Conservation (phyloP, 1,140 invertebrate genomes). For the Schmidtea mediterranea region DNA sequence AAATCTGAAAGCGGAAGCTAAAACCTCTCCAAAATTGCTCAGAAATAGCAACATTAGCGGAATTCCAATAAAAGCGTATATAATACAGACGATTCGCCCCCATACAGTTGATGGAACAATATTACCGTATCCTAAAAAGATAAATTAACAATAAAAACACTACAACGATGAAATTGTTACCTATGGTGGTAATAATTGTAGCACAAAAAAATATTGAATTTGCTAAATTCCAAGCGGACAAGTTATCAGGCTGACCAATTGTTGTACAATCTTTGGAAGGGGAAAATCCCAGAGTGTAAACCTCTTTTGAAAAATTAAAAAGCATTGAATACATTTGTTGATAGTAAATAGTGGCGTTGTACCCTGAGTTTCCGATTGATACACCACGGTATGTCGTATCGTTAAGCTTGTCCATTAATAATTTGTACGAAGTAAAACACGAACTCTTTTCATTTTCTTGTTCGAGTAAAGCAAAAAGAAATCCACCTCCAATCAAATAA, state of each 20-base stretch:
- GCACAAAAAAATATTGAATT: slow-evolving; percentile 2
- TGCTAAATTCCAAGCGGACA: not conserved
- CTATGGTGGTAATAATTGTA: not conserved
- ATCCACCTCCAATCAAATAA: slow-evolving; percentile 1
- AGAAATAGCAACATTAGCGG: slow-evolving; percentile 63
- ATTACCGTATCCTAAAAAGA: slow-evolving; percentile 60
- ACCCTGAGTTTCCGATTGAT: not conserved
- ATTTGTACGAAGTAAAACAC: not conserved
- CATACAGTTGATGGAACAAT: slow-evolving; percentile 57
- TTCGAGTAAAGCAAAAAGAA: not conserved
- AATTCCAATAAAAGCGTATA: slow-evolving; percentile 82
- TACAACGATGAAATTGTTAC: not conserved
- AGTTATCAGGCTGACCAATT: not conserved
- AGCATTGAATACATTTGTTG: not conserved
- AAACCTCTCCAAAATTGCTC: slow-evolving; percentile 74
- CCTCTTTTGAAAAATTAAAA: not conserved
- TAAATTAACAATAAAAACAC: not conserved
- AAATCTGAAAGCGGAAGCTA: slow-evolving; percentile 83
- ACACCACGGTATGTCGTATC: not conserved
- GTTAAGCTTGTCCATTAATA: not conserved
- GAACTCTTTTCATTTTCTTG: slow-evolving; percentile 2
- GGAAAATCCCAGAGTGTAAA: not conserved
- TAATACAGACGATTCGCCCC: slow-evolving; percentile 73
- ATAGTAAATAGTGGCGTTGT: too few species aligned
- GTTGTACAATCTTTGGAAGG: not conserved